These are phyloP conservation scores for Addax nasomaculatus DNA, from an alignment of 2,113 vertebrate genomes.

Conservation along the genomic window DNA sequence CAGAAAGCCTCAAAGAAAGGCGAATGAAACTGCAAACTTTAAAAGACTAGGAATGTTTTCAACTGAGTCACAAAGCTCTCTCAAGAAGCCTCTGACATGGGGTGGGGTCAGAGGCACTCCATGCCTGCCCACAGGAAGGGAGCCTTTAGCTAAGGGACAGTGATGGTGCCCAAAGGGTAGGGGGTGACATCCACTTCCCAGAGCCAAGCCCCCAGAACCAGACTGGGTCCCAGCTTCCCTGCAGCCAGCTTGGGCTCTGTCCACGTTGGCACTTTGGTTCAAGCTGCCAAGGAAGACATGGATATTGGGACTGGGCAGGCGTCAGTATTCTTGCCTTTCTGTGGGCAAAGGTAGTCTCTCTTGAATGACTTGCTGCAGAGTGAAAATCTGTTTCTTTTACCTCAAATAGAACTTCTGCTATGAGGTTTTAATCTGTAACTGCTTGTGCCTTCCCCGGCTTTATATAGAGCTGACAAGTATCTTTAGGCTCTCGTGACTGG, in stretches of 20 bases:
- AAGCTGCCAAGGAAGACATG: not conserved
- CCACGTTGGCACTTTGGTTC: not conserved
- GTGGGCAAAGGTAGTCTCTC: not conserved
- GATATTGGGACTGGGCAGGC: not conserved
- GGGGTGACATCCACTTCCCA: not conserved
- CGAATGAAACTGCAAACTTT: not conserved
- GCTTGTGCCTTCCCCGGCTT: not conserved
- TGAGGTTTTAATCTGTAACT: not conserved
- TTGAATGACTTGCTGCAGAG: not conserved
- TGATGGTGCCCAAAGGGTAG: not conserved
- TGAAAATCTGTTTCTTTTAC: not conserved
- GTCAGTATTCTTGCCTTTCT: not conserved
- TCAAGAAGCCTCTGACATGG: not conserved
- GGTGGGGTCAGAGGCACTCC: not conserved
- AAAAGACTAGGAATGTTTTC: constrained; percentile 13
- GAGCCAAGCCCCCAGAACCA: not conserved
- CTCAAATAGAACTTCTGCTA: not conserved
- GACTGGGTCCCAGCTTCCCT: not conserved
- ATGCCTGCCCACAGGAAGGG: fast-evolving
- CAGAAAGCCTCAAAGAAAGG: not conserved
- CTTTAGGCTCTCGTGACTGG: not conserved
- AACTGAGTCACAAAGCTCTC: not conserved
- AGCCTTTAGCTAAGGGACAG: not conserved
- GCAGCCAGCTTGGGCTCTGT: not conserved
- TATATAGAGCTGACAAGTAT: not conserved